Percentiles rank a stretch among this genome's conserved stretches.
phyloP scores from a whole-genome alignment of 2,113 vertebrate species.

The Ifrita kowaldi region DNA sequence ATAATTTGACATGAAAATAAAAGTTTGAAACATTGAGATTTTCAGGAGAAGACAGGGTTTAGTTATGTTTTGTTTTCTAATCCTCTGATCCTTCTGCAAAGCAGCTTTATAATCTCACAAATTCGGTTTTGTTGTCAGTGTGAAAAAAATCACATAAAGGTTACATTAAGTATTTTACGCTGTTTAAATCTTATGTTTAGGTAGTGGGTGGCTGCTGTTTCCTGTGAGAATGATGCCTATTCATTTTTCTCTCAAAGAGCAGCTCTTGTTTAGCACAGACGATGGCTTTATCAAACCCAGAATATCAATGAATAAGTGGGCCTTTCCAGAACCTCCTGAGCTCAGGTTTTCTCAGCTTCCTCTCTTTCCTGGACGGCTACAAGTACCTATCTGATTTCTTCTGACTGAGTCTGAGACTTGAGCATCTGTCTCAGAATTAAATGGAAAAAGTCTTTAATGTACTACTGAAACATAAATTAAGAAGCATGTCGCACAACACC shows the following conservation, averaged over 20 bases:
- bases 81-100: neutral
- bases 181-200: neutral
- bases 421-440: neutral
- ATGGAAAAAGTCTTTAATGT: neutral
- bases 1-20: neutral
- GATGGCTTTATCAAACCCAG: neutral
- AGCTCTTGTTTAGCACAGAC: neutral
- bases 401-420: neutral
- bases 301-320: fast-evolving
- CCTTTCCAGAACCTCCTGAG: neutral
- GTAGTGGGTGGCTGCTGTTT: neutral
- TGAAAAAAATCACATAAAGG: neutral
- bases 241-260: neutral
- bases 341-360: neutral
- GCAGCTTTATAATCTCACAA: neutral
- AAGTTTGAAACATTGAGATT: neutral
- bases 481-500: fast-evolving
- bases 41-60: neutral
- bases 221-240: neutral
- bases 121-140: neutral
- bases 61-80: neutral
- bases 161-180: neutral
- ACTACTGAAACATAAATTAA: neutral
- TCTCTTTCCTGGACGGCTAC: neutral
- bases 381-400: neutral